These are phyloP conservation scores for Agrypnus murinus DNA, from an alignment of 2,888 invertebrate species.

Conservation along the genomic window DNA sequence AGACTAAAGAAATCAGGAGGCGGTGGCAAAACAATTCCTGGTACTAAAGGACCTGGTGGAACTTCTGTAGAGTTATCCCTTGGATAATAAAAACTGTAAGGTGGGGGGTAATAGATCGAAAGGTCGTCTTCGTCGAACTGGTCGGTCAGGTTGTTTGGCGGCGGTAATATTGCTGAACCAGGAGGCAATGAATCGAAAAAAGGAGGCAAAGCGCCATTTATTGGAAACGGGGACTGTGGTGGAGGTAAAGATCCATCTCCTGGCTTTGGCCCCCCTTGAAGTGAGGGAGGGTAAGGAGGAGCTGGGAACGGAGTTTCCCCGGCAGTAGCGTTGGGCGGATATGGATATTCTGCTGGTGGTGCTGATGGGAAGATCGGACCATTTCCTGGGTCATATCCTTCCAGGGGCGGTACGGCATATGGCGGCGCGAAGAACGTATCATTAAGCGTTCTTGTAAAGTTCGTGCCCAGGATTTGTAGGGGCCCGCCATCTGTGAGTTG, in stretches of 20 bases:
- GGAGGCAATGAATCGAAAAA: constrained; percentile 77
- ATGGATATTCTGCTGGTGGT: constrained; percentile 74
- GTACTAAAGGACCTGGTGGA: constrained; percentile 89
- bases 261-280: constrained; percentile 66
- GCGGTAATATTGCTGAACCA: constrained; percentile 75
- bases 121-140: constrained; percentile 93
- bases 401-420: constrained; percentile 69
- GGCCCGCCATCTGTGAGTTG: constrained; percentile 90
- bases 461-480: constrained; percentile 89
- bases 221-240: constrained; percentile 72
- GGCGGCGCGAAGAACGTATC: constrained; percentile 74
- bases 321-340: constrained; percentile 80
- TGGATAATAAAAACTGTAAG: constrained; percentile 88
- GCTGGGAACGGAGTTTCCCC: constrained; percentile 78
- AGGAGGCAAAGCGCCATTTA: constrained; percentile 68
- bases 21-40: constrained; percentile 90
- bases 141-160: constrained; percentile 74
- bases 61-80: constrained; percentile 84
- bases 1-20: constrained; percentile 91
- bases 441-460: constrained; percentile 83
- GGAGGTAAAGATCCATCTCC: constrained; percentile 74
- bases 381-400: constrained; percentile 70
- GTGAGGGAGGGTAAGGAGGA: constrained; percentile 78
- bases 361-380: constrained; percentile 73
- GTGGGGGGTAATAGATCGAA: constrained; percentile 92